A percentile compares a stretch with the other conserved stretches of the same genome.
phyloP scores from a whole-genome alignment of 2,113 vertebrate genomes.

The Nettapus auritus region DNA sequence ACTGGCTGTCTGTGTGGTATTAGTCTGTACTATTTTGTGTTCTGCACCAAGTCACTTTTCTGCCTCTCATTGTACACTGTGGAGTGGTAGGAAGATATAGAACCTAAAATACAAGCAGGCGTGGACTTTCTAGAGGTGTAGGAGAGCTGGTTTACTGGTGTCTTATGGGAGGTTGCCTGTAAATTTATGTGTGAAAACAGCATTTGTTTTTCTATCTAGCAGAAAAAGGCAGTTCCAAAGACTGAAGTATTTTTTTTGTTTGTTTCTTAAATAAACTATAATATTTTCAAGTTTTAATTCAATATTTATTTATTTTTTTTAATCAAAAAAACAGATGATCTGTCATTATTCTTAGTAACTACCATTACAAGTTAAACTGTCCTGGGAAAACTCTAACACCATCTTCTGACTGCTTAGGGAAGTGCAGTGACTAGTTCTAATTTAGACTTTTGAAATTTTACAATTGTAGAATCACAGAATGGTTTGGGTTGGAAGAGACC shows the following conservation, averaged over 20 bases:
- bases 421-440: neutral
- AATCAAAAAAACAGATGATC: neutral
- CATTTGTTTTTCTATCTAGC: neutral
- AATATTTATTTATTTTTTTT: neutral
- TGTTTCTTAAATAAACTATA: neutral
- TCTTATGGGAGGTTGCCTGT: neutral
- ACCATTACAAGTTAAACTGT: neutral
- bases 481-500: too few relatives aligned
- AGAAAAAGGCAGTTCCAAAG: neutral
- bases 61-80: neutral
- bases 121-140: neutral
- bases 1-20: fast-evolving
- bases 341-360: neutral
- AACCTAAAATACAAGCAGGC: neutral
- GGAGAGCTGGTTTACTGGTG: neutral
- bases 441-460: neutral
- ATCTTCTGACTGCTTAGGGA: constrained; percentile 28
- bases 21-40: neutral
- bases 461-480: too few relatives aligned
- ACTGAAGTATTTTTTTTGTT: neutral
- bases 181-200: neutral
- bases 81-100: neutral
- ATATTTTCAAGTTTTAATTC: neutral
- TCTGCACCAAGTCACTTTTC: neutral
- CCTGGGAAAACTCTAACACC: constrained; percentile 9